Conservation (phyloP, 2,797 vertebrate species). For the Platalea minor region DNA sequence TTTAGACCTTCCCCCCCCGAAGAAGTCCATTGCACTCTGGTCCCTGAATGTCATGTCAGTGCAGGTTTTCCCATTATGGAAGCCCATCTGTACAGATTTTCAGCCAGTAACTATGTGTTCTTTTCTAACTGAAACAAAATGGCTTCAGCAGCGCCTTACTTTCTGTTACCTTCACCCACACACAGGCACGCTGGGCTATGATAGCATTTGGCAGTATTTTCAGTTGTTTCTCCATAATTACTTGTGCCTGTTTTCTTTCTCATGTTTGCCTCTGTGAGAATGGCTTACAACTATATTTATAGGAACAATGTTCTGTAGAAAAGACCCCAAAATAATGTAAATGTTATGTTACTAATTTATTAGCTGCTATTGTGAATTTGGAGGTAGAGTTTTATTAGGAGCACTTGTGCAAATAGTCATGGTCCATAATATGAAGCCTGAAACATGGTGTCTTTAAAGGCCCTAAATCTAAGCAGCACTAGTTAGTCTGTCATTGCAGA, state of each 20-base stretch:
- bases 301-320: neutral
- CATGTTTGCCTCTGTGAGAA: neutral
- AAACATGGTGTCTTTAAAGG: neutral
- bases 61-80: neutral
- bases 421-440: neutral
- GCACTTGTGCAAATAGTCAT: slow-evolving; percentile 20
- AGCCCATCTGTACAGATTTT: slow-evolving; percentile 5
- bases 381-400: slow-evolving; percentile 12
- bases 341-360: slow-evolving; percentile 30
- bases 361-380: slow-evolving; percentile 10
- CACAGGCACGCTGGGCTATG: neutral
- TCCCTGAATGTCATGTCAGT: neutral
- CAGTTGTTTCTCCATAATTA: neutral
- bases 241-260: slow-evolving; percentile 25
- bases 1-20: neutral
- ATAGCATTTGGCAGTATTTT: neutral
- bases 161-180: slow-evolving; percentile 28
- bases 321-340: neutral
- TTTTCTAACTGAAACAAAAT: neutral
- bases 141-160: neutral
- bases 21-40: neutral
- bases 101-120: slow-evolving; percentile 1
- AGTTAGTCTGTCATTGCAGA: neutral
- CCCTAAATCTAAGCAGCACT: neutral
- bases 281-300: neutral